Conservation (phyloP, 2,888 invertebrate genomes). For the Caenorhabditis angaria region DNA sequence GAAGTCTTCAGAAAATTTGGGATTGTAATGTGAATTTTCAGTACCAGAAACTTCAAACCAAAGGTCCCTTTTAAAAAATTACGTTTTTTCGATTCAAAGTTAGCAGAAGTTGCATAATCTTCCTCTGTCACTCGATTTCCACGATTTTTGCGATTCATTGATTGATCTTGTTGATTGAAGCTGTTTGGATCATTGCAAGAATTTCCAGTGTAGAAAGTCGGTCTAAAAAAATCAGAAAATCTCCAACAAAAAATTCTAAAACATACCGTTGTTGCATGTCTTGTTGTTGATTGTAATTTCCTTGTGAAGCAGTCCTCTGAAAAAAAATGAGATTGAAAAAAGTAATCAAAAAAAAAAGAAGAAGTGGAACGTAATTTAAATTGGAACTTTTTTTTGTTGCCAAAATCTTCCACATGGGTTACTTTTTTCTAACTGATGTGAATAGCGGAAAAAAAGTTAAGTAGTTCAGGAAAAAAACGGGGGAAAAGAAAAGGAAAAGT, state of each 20-base stretch:
- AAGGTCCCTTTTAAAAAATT: too few relatives aligned
- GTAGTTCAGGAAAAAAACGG: slow-evolving; percentile 2
- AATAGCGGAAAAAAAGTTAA: not conserved
- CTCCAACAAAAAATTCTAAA: not conserved
- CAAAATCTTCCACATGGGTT: slow-evolving; percentile 2
- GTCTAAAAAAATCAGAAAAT: not conserved
- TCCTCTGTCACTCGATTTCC: slow-evolving; percentile 43
- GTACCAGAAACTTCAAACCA: not conserved
- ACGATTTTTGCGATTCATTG: slow-evolving; percentile 25
- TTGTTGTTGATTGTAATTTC: slow-evolving; percentile 11
- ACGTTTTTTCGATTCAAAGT: slow-evolving; percentile 40
- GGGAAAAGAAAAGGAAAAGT: not conserved
- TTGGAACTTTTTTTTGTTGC: not conserved
- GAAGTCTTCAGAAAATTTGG: too few relatives aligned
- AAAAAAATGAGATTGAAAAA: not conserved
- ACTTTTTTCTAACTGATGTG: slow-evolving; percentile 1
- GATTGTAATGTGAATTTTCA: too few relatives aligned
- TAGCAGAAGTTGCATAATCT: slow-evolving; percentile 38
- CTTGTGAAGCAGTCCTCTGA: not conserved
- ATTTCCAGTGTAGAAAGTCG: not conserved
- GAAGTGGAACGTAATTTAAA: not conserved
- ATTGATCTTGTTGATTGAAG: slow-evolving; percentile 13
- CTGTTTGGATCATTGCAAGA: not conserved
- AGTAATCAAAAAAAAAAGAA: not conserved
- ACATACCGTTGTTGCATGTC: slow-evolving; percentile 5